A percentile compares a stretch with the other conserved stretches of the same genome.
phyloP scores from a whole-genome alignment of 1,140 invertebrate genomes.

The Rhopalosiphum padi region DNA sequence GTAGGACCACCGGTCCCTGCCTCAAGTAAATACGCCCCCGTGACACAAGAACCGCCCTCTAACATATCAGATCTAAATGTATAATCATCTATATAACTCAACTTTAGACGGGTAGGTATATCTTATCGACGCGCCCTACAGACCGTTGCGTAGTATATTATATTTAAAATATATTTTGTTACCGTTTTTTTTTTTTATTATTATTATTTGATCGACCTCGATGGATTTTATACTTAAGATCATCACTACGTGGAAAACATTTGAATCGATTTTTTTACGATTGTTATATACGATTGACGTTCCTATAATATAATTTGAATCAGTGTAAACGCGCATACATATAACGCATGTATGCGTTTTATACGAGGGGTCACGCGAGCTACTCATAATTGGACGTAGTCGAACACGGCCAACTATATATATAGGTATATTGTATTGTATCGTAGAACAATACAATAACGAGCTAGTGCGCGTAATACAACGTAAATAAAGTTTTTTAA shows the following conservation, averaged over 20 bases:
- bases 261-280: neutral
- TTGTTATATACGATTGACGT: neutral
- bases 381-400: constrained; percentile 32
- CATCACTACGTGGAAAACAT: neutral
- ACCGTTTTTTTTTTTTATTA: neutral
- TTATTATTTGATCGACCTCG: neutral
- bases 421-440: neutral
- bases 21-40: no score
- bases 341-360: neutral
- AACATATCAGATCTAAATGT: neutral
- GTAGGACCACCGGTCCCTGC: no score
- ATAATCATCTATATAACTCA: neutral
- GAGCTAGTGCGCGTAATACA: constrained; percentile 9
- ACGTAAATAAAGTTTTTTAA: constrained; percentile 45
- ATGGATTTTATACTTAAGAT: neutral
- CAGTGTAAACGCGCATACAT: neutral
- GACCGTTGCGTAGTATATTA: no score
- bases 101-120: no score
- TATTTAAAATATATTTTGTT: neutral
- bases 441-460: constrained; percentile 45
- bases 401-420: neutral
- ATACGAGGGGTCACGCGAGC: constrained; percentile 23
- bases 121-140: no score
- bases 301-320: constrained; percentile 12
- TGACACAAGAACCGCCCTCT: no score